A percentile compares a stretch with the other conserved stretches of the same genome.
Evolutionary conservation across 2,888 invertebrate species (phyloP).

Genomic region (Merodon equestris): DNA sequence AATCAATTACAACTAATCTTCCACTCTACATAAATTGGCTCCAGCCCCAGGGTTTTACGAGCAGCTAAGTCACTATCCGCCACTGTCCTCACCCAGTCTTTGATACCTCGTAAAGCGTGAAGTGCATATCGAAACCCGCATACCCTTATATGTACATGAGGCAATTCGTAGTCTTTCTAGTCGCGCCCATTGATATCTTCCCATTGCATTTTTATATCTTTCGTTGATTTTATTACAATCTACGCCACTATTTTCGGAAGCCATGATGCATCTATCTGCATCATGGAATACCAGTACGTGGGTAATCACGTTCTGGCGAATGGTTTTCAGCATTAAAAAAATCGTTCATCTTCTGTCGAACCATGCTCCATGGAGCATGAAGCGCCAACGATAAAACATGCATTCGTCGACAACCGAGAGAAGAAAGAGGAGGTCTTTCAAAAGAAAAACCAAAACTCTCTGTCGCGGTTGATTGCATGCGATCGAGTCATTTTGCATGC

Average conservation of each 20-base stretch:
- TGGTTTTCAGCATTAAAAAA: conserved; percentile 36
- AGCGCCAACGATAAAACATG: too few relatives aligned
- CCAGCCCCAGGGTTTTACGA: too few relatives aligned
- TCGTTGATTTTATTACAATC: conserved; percentile 54
- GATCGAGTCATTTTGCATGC: conserved; percentile 34
- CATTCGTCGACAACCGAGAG: not conserved
- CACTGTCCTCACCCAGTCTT: too few relatives aligned
- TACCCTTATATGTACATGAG: too few relatives aligned
- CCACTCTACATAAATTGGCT: too few relatives aligned
- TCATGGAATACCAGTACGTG: not conserved
- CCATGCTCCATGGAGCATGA: conserved; percentile 46
- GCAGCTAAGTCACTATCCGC: too few relatives aligned
- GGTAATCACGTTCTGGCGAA: conserved; percentile 22
- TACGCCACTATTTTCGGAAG: conserved; percentile 14
- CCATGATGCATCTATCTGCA: not conserved
- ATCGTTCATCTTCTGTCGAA: conserved; percentile 43
- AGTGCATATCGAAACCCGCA: too few relatives aligned
- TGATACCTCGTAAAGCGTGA: too few relatives aligned
- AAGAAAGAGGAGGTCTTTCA: conserved; percentile 13
- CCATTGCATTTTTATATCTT: conserved; percentile 50
- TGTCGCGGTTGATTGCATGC: conserved; percentile 59
- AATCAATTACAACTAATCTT: too few relatives aligned
- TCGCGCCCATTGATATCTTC: conserved; percentile 44
- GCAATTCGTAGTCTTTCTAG: too few relatives aligned
- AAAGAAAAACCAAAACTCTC: conserved; percentile 25